A percentile compares a stretch with the other conserved stretches of the same genome.
These are phyloP conservation scores for Zelostemma sp. DNA, from an alignment of 1,140 invertebrate species.

Conservation along the genomic window DNA sequence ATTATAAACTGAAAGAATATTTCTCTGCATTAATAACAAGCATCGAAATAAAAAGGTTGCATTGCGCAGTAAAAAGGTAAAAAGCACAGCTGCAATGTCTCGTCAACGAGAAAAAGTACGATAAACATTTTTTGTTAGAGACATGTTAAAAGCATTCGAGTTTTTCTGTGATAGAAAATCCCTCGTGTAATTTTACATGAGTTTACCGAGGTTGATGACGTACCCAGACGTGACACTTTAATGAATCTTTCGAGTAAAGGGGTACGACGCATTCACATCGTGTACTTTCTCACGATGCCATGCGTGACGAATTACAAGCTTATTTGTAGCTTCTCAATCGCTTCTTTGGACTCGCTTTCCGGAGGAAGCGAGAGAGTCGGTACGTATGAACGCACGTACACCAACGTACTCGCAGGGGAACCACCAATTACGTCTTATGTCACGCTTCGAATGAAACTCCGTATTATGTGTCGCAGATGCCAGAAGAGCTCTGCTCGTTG, in stretches of 20 bases:
- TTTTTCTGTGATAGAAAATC: too few species aligned
- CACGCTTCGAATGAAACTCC: slow-evolving; percentile 40
- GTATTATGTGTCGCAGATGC: slow-evolving; percentile 39
- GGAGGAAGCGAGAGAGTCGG: slow-evolving; percentile 15
- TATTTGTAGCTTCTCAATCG: slow-evolving; percentile 27
- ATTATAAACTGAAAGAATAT: too few species aligned
- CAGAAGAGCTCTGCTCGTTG: slow-evolving; percentile 22
- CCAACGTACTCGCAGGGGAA: too few species aligned
- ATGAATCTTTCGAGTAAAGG: not conserved
- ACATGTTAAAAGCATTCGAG: too few species aligned
- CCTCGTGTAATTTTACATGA: too few species aligned
- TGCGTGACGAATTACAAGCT: slow-evolving; percentile 63
- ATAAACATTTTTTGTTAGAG: too few species aligned
- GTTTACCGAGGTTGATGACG: too few species aligned
- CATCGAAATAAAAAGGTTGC: too few species aligned
- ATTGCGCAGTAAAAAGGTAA: too few species aligned
- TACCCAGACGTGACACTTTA: slow-evolving; percentile 8
- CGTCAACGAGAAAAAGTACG: too few species aligned
- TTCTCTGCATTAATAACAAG: too few species aligned
- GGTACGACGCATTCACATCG: not conserved
- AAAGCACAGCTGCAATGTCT: too few species aligned
- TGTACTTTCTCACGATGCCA: slow-evolving; percentile 59
- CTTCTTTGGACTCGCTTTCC: slow-evolving; percentile 7
- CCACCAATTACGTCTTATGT: slow-evolving; percentile 40
- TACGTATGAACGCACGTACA: slow-evolving; percentile 17